Conservation (phyloP, 2,113 vertebrate species). For the Cyanoliseus patagonus region DNA sequence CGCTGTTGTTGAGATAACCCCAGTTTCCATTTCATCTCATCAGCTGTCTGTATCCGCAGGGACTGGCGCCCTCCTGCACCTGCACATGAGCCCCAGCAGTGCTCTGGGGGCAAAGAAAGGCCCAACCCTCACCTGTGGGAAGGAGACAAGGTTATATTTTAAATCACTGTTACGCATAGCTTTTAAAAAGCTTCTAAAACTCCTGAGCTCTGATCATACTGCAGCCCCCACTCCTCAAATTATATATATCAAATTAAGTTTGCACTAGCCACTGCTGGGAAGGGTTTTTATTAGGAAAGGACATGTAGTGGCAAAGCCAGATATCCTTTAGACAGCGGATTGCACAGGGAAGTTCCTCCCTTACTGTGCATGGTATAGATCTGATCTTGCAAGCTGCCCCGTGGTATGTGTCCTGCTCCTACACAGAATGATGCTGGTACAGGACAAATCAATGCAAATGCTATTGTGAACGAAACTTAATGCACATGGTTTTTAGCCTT, state of each 20-base stretch:
- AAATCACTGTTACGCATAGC: not conserved
- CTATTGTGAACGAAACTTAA: not conserved
- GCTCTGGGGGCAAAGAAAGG: not conserved
- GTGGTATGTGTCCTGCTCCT: rapidly evolving
- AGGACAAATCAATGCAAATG: not conserved
- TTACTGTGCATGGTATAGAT: rapidly evolving
- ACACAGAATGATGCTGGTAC: rapidly evolving
- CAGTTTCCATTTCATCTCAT: not conserved
- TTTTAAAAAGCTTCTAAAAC: not conserved
- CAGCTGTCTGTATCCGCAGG: rapidly evolving
- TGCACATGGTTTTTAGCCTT: rapidly evolving
- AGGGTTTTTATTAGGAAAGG: not conserved
- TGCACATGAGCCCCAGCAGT: rapidly evolving
- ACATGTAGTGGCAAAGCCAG: not conserved
- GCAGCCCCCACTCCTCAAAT: not conserved
- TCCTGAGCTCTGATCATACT: not conserved
- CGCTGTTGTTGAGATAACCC: rapidly evolving
- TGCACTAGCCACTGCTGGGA: not conserved
- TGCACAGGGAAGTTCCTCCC: not conserved
- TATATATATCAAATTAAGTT: not conserved
- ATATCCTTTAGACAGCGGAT: not conserved
- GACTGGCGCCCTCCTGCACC: rapidly evolving
- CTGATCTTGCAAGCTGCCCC: not conserved
- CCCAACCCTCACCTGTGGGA: not conserved
- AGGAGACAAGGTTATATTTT: not conserved